These are phyloP conservation scores for Subanguina moxae DNA, from an alignment of 1,140 invertebrate genomes.

Conservation along the genomic window DNA sequence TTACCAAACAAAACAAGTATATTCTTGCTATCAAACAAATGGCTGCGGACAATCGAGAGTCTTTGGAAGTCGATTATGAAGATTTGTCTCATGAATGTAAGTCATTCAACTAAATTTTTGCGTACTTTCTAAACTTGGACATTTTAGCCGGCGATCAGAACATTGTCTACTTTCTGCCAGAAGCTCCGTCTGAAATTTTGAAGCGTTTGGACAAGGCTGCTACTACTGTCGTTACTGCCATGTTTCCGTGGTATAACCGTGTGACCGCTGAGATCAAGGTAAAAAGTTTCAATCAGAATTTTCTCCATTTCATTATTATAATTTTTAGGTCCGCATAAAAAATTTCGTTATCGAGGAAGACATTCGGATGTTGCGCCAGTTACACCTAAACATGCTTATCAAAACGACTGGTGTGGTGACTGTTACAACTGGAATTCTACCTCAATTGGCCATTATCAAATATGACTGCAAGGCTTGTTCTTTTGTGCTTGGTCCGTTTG, in stretches of 20 bases:
- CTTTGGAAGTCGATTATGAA: conserved; percentile 88
- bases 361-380: conserved; percentile 83
- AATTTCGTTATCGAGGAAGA: conserved; percentile 93
- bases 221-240: conserved; percentile 84
- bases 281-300: too few species aligned
- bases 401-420: conserved; percentile 92
- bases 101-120: neutral
- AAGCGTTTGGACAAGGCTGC: conserved; percentile 64
- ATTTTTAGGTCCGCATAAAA: conserved; percentile 79
- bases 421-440: conserved; percentile 86
- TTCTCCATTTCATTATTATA: too few species aligned
- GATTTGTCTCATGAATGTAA: conserved; percentile 72
- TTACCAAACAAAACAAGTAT: conserved; percentile 42
- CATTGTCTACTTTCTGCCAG: conserved; percentile 90
- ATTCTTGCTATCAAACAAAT: conserved; percentile 52
- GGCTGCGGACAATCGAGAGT: conserved; percentile 67
- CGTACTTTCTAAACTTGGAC: neutral
- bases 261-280: conserved; percentile 70
- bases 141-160: conserved; percentile 70
- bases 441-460: conserved; percentile 88
- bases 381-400: conserved; percentile 88
- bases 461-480: conserved; percentile 96
- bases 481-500: conserved; percentile 88
- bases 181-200: conserved; percentile 82
- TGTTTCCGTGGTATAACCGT: conserved; percentile 86